These are phyloP conservation scores for Tethea ocularis DNA, from an alignment of 2,888 invertebrate genomes.

Conservation along the genomic window DNA sequence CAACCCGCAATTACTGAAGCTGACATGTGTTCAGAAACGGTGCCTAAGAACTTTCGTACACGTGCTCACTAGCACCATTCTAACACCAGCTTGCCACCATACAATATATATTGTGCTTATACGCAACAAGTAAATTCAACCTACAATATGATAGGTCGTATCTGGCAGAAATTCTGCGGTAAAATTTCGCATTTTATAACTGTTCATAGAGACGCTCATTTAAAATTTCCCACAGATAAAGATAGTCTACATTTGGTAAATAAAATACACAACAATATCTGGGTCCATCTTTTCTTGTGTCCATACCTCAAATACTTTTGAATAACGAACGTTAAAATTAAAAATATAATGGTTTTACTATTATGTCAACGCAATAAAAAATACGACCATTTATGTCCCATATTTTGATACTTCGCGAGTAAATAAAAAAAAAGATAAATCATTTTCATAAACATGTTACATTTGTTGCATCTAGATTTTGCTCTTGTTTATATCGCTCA, in stretches of 20 bases:
- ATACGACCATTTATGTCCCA: too few species aligned
- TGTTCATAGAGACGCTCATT: not conserved
- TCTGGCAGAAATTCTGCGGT: not conserved
- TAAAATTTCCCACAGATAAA: not conserved
- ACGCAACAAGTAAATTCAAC: conserved; percentile 7
- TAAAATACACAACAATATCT: too few species aligned
- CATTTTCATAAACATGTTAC: not conserved
- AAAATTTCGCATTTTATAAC: not conserved
- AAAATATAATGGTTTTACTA: too few species aligned
- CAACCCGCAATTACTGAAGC: conserved; percentile 49
- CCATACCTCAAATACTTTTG: too few species aligned
- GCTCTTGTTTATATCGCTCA: not conserved
- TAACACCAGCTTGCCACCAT: not conserved
- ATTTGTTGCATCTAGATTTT: not conserved
- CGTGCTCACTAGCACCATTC: conserved; percentile 22
- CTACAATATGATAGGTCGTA: not conserved
- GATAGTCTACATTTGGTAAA: too few species aligned
- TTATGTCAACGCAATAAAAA: too few species aligned
- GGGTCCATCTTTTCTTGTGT: too few species aligned
- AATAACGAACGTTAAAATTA: too few species aligned
- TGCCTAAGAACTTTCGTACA: conserved; percentile 35
- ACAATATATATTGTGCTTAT: conserved; percentile 1
- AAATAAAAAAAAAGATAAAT: too few species aligned
- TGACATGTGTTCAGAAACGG: conserved; percentile 40
- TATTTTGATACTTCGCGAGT: too few species aligned